Conservation (phyloP, 1,140 invertebrate species). For the Drosophila serrata region DNA sequence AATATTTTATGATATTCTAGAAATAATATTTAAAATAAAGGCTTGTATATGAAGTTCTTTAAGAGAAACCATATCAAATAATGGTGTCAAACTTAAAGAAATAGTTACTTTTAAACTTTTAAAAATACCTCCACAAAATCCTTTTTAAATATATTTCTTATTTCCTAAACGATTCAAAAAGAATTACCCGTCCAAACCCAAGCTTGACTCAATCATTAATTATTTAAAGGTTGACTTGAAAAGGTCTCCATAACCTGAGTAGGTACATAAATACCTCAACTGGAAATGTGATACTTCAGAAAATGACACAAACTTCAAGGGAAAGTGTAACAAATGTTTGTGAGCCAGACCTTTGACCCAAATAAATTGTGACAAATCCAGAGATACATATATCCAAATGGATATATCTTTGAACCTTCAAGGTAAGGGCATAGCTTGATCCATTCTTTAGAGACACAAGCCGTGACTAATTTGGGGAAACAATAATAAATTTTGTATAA, state of each 20-base stretch:
- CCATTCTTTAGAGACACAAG: constrained; percentile 17
- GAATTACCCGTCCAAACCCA: not conserved
- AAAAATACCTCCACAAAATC: not conserved
- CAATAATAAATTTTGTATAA: not conserved
- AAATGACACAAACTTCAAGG: constrained; percentile 22
- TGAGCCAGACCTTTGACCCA: constrained; percentile 32
- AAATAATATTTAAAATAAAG: not conserved
- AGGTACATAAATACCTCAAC: constrained; percentile 26
- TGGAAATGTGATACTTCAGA: constrained; percentile 38
- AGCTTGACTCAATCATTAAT: constrained; percentile 8
- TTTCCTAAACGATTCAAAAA: too few relatives aligned
- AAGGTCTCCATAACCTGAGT: constrained; percentile 2
- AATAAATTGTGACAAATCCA: constrained; percentile 14
- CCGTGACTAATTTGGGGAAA: constrained; percentile 38
- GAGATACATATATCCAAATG: constrained; percentile 14
- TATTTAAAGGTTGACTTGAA: not conserved
- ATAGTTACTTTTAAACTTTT: too few relatives aligned
- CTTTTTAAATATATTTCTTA: not conserved
- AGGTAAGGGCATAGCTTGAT: constrained; percentile 18
- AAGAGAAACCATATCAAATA: not conserved
- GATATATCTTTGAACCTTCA: not conserved
- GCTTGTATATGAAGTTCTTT: not conserved
- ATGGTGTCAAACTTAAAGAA: not conserved
- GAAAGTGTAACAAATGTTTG: constrained; percentile 49
- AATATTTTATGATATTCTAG: not conserved